Percentiles rank a stretch among this genome's conserved stretches.
phyloP scores from a whole-genome alignment of 2,113 vertebrate species.

The Sander lucioperca region DNA sequence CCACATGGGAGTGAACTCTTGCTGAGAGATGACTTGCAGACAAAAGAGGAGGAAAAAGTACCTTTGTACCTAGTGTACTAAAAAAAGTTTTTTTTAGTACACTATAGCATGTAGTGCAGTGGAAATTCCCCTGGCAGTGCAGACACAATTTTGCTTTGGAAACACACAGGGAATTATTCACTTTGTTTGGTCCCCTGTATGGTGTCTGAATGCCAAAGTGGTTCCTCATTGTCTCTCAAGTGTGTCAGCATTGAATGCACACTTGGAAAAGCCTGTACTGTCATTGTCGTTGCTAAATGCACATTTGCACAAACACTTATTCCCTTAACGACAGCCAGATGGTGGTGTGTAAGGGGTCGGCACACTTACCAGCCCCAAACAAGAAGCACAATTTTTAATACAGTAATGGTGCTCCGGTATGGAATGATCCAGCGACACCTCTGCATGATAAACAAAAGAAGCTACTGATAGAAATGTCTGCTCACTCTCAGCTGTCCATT shows the following conservation, averaged over 20 bases:
- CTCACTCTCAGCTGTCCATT: slow-evolving; percentile 7
- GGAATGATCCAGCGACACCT: slow-evolving; percentile 5
- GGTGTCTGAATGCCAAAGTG: slow-evolving; percentile 20
- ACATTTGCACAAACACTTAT: too few relatives aligned
- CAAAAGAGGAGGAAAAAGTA: slow-evolving; percentile 13
- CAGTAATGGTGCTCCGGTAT: not conserved
- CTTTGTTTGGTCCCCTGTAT: slow-evolving; percentile 22
- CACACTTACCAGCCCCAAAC: slow-evolving; percentile 6
- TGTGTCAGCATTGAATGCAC: not conserved
- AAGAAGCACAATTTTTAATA: slow-evolving; percentile 25
- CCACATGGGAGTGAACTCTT: slow-evolving; percentile 48
- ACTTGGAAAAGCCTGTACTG: not conserved
- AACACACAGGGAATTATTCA: slow-evolving; percentile 22
- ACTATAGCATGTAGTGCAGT: not conserved
- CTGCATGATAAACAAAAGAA: slow-evolving; percentile 7
- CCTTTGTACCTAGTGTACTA: too few relatives aligned
- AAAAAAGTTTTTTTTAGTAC: slow-evolving; percentile 47
- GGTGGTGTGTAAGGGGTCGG: slow-evolving; percentile 9
- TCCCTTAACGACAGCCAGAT: slow-evolving; percentile 2
- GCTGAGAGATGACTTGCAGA: slow-evolving; percentile 64
- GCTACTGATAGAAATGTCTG: slow-evolving; percentile 3
- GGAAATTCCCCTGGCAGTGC: slow-evolving; percentile 16
- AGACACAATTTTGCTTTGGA: slow-evolving; percentile 1
- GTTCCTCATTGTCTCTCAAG: slow-evolving; percentile 25
- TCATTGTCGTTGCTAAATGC: not conserved